These are phyloP conservation scores for Ostrea denselamellosa DNA, from an alignment of 1,140 invertebrate species.

Conservation along the genomic window DNA sequence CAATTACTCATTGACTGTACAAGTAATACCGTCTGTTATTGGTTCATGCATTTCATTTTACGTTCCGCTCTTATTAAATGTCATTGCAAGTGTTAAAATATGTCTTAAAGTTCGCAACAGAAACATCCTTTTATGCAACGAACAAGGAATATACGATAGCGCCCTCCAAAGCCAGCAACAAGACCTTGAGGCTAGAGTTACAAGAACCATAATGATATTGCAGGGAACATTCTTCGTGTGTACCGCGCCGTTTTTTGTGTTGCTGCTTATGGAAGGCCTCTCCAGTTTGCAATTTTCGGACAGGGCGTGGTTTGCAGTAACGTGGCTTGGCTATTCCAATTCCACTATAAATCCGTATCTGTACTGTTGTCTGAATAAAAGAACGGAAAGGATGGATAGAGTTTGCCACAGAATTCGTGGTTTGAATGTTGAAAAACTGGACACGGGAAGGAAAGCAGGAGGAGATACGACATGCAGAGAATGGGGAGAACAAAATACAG, in stretches of 20 bases:
- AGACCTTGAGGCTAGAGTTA: not conserved
- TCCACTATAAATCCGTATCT: constrained; percentile 81
- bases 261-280: not conserved
- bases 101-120: constrained; percentile 41
- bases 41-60: constrained; percentile 96
- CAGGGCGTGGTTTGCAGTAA: constrained; percentile 40
- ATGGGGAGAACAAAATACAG: no score
- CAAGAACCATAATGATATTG: constrained; percentile 30
- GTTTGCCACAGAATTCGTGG: not conserved
- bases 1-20: constrained; percentile 44
- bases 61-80: constrained; percentile 95
- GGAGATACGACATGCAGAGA: no score
- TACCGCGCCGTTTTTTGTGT: constrained; percentile 12
- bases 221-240: not conserved
- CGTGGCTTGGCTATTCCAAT: constrained; percentile 89
- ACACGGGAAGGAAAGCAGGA: no score
- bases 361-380: constrained; percentile 37
- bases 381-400: not conserved
- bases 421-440: no score
- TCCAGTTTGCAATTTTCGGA: constrained; percentile 44
- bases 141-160: not conserved
- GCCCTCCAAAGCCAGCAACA: not conserved
- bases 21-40: constrained; percentile 49
- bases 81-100: constrained; percentile 95
- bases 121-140: not conserved